Evolutionary conservation across 2,797 vertebrate species (phyloP).

Genomic region (Thunnus albacares): DNA sequence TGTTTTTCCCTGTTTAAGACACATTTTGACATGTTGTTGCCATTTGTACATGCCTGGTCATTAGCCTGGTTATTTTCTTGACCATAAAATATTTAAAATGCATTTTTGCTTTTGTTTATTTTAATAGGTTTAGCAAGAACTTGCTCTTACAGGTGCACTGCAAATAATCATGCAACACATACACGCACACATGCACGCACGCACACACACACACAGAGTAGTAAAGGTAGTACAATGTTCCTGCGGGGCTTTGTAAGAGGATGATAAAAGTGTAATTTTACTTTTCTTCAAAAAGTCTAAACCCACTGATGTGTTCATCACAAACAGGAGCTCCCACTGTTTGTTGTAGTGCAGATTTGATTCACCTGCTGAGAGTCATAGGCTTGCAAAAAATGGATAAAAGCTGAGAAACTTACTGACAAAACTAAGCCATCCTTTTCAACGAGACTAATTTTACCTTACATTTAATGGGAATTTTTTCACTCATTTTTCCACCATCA

Average conservation of each 20-base stretch:
- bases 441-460: background rate
- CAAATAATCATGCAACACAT: background rate
- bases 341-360: background rate
- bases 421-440: background rate
- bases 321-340: background rate
- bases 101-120: slow-evolving; percentile 1
- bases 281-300: background rate
- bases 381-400: background rate
- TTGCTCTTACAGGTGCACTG: slow-evolving; percentile 24
- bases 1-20: background rate
- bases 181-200: background rate
- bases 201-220: background rate
- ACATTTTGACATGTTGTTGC: background rate
- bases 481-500: background rate
- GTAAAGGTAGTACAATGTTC: background rate
- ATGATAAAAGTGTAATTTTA: slow-evolving; percentile 8
- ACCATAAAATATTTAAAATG: slow-evolving; percentile 22
- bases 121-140: slow-evolving; percentile 19
- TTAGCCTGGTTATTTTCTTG: slow-evolving; percentile 7
- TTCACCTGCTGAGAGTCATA: slow-evolving; percentile 18
- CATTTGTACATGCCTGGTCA: slow-evolving; percentile 2
- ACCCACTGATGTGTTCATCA: background rate
- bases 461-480: background rate
- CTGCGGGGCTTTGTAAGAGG: slow-evolving; percentile 11
- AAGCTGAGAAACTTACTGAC: background rate